Base-by-base conservation (phyloP, 2,888 invertebrate genomes). In the Athripsodes cinereus region DNA sequence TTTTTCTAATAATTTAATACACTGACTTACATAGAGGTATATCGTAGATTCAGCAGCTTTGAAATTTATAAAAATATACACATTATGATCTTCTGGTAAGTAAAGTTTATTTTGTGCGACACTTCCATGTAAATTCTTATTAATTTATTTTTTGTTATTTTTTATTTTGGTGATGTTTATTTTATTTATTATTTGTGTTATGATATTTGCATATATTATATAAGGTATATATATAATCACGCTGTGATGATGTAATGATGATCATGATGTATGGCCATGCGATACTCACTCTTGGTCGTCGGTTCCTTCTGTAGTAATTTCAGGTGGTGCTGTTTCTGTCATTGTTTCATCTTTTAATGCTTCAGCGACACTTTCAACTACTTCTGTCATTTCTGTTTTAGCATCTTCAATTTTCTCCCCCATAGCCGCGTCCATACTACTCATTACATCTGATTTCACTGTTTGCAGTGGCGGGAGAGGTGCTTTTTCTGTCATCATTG, bases 41-140 rank as follows among this genome's bases (percentile, higher is more conserved):
- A 51, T 58, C 63, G 61, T 55, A 60, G 63, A 61, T 61, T 63
- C 63, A 56, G 63, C 63, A 58, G 63, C 63, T 57, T 63, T 59
- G 59, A 59, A 61, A 61, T 59, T 49, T 57, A 52, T 54, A 57
- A 60, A 60, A 50, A 57, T 54, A 53, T 55, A 57, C 34, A 47
- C 52, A 55, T 60, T 53, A 52, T 60, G 57, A 53, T 50, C 58
- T 40, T 13, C 16, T 40, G 40, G 3, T 16, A 40, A 8, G 13
- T 40, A 26, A 6, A 26, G 26, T 26, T 26, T 26, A 26, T 26
- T 26, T 16, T 40, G 40, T 40, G 40, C 40, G 16, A 40, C 40
- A 40, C 40, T 40, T 40, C 40, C 40, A 26, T 26, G 26, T 26
- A 55, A 21, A 22, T 55, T 49, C 54, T 48, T n/a, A 11, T 48